Conservation (phyloP, 2,797 vertebrate species). For the Loris lydekkerianus region DNA sequence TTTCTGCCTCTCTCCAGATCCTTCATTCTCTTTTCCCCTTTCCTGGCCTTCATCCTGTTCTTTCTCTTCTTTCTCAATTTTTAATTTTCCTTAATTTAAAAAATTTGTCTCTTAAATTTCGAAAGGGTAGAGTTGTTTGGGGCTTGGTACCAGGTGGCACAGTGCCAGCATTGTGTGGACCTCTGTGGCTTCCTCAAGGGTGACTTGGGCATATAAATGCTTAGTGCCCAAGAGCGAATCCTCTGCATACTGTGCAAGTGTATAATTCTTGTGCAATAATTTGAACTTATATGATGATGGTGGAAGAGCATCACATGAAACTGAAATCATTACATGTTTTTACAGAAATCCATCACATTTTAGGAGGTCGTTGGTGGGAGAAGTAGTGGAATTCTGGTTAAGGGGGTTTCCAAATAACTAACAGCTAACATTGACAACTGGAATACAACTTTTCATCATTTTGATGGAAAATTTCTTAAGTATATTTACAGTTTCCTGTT, state of each 20-base stretch:
- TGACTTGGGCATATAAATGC: not conserved
- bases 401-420: not conserved
- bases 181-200: not conserved
- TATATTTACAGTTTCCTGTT: not conserved
- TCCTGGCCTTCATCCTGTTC: not conserved
- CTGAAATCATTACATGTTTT: not conserved
- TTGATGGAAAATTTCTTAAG: constrained; percentile 17
- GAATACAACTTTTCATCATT: not conserved
- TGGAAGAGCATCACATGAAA: not conserved
- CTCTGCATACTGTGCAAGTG: not conserved
- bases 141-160: not conserved
- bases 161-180: not conserved
- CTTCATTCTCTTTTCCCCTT: not conserved
- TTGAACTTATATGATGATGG: not conserved
- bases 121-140: not conserved
- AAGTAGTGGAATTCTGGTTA: not conserved
- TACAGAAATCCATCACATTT: not conserved
- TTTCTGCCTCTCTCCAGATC: not conserved
- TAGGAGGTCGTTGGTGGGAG: not conserved
- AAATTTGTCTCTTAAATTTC: not conserved
- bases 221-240: not conserved
- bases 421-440: not conserved
- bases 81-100: not conserved
- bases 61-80: not conserved
- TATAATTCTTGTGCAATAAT: not conserved